Conservation (phyloP, 1,140 invertebrate genomes). For the Drosophila quadrilineata region DNA sequence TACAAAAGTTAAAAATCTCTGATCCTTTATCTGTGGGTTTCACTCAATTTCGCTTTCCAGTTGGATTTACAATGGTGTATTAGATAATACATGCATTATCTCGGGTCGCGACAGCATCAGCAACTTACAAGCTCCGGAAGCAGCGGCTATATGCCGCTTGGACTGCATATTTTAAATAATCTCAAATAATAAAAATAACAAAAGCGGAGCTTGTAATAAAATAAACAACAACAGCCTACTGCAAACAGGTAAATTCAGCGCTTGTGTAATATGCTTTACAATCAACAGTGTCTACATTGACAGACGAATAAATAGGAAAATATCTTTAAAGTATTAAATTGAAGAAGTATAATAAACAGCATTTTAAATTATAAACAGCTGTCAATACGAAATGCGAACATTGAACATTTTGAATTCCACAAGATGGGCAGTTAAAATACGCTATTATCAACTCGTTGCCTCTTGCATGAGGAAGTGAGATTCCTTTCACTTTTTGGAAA, state of each 20-base stretch:
- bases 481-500: constrained; percentile 77
- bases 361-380: constrained; percentile 6
- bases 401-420: constrained; percentile 12
- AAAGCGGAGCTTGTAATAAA: constrained; percentile 14
- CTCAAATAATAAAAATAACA: constrained; percentile 66
- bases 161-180: constrained; percentile 65
- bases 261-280: constrained; percentile 68
- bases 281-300: constrained; percentile 30
- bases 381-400: no score
- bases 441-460: not conserved
- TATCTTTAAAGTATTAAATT: constrained; percentile 8
- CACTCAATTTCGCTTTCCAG: no score
- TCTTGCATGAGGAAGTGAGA: constrained; percentile 59
- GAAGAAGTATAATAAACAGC: no score
- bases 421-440: constrained; percentile 5
- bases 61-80: no score
- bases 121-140: constrained; percentile 25
- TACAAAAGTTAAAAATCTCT: no score
- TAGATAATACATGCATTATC: not conserved
- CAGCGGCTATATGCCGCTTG: constrained; percentile 24
- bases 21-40: no score
- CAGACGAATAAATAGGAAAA: constrained; percentile 9
- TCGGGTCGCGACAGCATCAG: constrained; percentile 21
- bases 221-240: constrained; percentile 48
- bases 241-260: constrained; percentile 72